Percentiles rank a stretch among this genome's conserved stretches.
These are phyloP conservation scores for Oncopodura yosiiana DNA, from an alignment of 1,140 invertebrate genomes.

Conservation along the genomic window DNA sequence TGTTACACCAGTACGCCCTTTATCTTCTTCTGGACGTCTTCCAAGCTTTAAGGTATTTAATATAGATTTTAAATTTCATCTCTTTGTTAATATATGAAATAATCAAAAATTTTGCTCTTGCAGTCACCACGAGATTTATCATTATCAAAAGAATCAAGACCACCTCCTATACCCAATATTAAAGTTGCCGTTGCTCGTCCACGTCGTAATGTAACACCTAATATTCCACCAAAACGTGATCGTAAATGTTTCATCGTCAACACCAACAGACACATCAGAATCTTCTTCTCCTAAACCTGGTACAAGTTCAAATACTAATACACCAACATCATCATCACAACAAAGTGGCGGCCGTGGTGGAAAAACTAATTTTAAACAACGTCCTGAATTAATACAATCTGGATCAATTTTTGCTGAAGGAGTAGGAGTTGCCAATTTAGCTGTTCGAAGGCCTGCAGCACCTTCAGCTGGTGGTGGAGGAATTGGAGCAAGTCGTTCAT, in stretches of 20 bases:
- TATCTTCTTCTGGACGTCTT: conserved; percentile 4
- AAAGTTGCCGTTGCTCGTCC: not conserved
- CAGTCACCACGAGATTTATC: conserved; percentile 14
- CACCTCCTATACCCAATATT: not conserved
- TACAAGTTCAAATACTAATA: no score
- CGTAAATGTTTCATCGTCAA: not conserved
- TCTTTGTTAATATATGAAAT: not conserved
- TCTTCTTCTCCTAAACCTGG: no score
- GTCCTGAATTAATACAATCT: conserved; percentile 7
- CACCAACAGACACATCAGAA: no score
- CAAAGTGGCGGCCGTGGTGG: not conserved
- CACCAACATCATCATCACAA: no score
- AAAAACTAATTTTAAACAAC: not conserved
- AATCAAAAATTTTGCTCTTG: not conserved
- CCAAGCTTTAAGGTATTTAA: conserved; percentile 14
- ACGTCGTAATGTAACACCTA: conserved; percentile 7
- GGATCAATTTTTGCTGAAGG: conserved; percentile 20
- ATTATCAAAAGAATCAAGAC: not conserved
- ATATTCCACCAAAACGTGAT: conserved; percentile 14
- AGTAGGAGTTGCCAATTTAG: conserved; percentile 8
- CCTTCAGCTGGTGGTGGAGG: not conserved
- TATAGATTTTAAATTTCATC: not conserved
- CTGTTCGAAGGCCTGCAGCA: not conserved
- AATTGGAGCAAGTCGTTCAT: not conserved
- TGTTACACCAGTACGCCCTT: no score